Base-by-base conservation (phyloP, 2,797 vertebrate genomes). In the Sandelia bainsii region DNA sequence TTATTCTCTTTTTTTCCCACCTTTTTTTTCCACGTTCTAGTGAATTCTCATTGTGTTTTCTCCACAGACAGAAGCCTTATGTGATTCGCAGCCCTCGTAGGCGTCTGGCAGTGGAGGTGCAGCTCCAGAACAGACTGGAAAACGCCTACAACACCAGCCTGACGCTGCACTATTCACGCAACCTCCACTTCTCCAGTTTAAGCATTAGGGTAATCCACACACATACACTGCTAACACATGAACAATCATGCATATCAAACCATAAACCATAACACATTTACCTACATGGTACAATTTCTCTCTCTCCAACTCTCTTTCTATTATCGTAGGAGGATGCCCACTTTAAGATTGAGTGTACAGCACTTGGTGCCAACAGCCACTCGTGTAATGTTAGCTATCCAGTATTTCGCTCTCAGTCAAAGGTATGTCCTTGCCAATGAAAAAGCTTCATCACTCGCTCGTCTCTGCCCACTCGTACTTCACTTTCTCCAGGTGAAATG, bases 71-170 rank as follows among this genome's bases (percentile, higher is more conserved):
- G 85, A 93, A 94, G 59, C 97, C 98, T 0, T 95, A 96, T 11
- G 63, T 98, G 73, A 94, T 98, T 77, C 95, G 91, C n/a, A 95
- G 95, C 61, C 94, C 95, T 53, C 93, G 93, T 40, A 93, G 88
- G 86, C 94, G 96, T 77, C 89, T 96, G 79, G 69, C 92, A 4
- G 96, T 97, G 79, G 94, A 94, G 3, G 95, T 94, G 63, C 88
- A 92, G 75, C 93, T 99, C 66, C 88, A 97, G 83, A 99, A 99
- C 93, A 91, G 77, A 50, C 80, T 95, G 72, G 97, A 99, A 82
- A 98, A 99, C 1, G 96, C 98, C 80, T 99, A 98, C 92, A 98
- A 98, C 72, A 84, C 95, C 63, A 97, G 95, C 85, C 94, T 99
- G 62, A 93, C 79, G 4, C 89, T 99, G 79, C 88, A 90, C 87